Percentiles rank a stretch among this genome's conserved stretches.
These are phyloP conservation scores for Eilema depressum DNA, from an alignment of 2,888 invertebrate genomes.

Conservation along the genomic window DNA sequence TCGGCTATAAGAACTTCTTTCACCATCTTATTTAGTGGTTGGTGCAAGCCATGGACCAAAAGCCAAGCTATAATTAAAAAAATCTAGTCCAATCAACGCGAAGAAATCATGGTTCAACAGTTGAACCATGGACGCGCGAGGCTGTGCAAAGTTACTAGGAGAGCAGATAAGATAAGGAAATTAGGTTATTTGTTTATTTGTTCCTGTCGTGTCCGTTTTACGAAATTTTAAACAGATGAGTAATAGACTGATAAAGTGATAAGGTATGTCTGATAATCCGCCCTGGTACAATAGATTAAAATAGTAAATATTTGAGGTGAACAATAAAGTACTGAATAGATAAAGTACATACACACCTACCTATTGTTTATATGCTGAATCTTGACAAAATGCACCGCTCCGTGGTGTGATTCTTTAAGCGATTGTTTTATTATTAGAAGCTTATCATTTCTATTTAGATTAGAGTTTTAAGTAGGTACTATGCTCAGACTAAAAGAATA, in stretches of 20 bases:
- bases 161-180: slow-evolving; percentile 14
- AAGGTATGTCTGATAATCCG: slow-evolving; percentile 4
- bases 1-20: too few relatives aligned
- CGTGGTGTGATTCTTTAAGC: too few relatives aligned
- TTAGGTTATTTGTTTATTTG: slow-evolving; percentile 17
- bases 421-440: not conserved
- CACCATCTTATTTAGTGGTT: too few relatives aligned
- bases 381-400: too few relatives aligned
- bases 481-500: too few relatives aligned
- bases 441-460: too few relatives aligned
- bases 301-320: not conserved
- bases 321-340: not conserved
- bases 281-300: not conserved
- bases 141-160: slow-evolving; percentile 10
- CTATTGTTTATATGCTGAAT: not conserved
- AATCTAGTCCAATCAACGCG: too few relatives aligned
- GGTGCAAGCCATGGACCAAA: too few relatives aligned
- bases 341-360: not conserved
- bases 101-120: too few relatives aligned
- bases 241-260: slow-evolving; percentile 6
- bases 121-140: too few relatives aligned
- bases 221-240: not conserved
- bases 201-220: slow-evolving; percentile 12
- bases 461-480: too few relatives aligned
- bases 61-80: too few relatives aligned